Conservation (phyloP, 2,113 vertebrate genomes). For the Scomber scombrus region DNA sequence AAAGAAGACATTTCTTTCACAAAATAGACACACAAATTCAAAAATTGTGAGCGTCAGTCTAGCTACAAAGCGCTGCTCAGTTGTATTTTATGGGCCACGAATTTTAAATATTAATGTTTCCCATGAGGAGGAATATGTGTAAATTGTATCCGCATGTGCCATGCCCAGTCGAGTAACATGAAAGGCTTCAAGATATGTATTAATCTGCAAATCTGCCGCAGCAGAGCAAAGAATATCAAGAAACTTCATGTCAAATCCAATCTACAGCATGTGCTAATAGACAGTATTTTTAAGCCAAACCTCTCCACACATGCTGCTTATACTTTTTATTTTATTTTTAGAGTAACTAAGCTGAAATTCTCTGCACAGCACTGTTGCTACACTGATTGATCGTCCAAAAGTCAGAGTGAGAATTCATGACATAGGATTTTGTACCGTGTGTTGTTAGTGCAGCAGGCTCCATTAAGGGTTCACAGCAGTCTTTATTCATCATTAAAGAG, state of each 20-base stretch:
- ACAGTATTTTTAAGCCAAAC: constrained; percentile 20
- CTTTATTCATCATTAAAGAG: constrained; percentile 42
- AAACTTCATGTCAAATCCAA: constrained; percentile 40
- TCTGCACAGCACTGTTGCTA: constrained; percentile 4
- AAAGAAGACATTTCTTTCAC: constrained; percentile 13
- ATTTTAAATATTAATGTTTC: constrained; percentile 62
- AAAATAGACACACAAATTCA: constrained; percentile 31
- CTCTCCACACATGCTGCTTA: constrained; percentile 23
- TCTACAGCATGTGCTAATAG: constrained; percentile 27
- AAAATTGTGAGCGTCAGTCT: background rate
- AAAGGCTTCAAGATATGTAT: constrained; percentile 56
- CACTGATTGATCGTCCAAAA: constrained; percentile 62
- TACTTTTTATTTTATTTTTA: constrained; percentile 1
- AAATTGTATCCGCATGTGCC: constrained; percentile 46
- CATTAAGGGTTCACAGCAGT: constrained; percentile 35
- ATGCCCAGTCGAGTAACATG: constrained; percentile 34
- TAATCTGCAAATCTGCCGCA: constrained; percentile 64
- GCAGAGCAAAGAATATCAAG: constrained; percentile 52
- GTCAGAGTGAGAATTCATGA: constrained; percentile 60
- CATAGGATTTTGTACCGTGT: constrained; percentile 47
- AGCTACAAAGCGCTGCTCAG: constrained; percentile 19
- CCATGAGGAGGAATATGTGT: constrained; percentile 60
- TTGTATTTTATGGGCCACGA: constrained; percentile 8
- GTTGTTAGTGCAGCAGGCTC: constrained; percentile 37
- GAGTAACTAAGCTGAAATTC: constrained; percentile 33